These are phyloP conservation scores for Psittacula echo DNA, from an alignment of 2,797 vertebrate species.

Conservation along the genomic window DNA sequence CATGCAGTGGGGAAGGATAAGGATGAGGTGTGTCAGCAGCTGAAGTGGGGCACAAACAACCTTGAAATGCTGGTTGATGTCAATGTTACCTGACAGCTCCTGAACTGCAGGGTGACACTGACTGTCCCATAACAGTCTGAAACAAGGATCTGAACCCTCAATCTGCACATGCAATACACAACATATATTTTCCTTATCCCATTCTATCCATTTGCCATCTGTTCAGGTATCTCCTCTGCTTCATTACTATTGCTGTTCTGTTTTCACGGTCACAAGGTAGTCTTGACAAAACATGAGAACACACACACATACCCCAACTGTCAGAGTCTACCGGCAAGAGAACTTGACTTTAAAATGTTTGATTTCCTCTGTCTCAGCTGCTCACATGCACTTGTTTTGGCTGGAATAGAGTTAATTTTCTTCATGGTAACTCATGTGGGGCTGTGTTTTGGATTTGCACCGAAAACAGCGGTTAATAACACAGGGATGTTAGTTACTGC, in stretches of 20 bases:
- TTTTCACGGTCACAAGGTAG: background rate
- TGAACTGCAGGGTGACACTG: background rate
- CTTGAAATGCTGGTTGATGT: background rate
- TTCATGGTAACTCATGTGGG: background rate
- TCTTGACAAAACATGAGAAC: background rate
- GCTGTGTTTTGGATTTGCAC: background rate
- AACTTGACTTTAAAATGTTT: background rate
- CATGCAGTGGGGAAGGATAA: no score
- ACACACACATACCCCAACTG: background rate
- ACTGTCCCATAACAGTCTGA: background rate
- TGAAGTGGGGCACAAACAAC: background rate
- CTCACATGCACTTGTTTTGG: background rate
- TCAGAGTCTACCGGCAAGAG: background rate
- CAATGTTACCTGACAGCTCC: background rate
- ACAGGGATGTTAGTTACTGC: background rate
- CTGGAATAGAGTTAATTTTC: background rate
- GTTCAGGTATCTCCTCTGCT: background rate
- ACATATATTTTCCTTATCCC: background rate
- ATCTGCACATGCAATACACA: background rate
- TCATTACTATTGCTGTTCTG: background rate
- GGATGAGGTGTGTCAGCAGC: background rate
- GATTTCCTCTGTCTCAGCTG: background rate
- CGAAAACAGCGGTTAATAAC: background rate
- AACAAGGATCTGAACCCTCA: background rate
- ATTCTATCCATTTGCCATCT: background rate